Evolutionary conservation across 2,797 vertebrate genomes (phyloP).

Genomic region (Platyrinchus mystaceus): DNA sequence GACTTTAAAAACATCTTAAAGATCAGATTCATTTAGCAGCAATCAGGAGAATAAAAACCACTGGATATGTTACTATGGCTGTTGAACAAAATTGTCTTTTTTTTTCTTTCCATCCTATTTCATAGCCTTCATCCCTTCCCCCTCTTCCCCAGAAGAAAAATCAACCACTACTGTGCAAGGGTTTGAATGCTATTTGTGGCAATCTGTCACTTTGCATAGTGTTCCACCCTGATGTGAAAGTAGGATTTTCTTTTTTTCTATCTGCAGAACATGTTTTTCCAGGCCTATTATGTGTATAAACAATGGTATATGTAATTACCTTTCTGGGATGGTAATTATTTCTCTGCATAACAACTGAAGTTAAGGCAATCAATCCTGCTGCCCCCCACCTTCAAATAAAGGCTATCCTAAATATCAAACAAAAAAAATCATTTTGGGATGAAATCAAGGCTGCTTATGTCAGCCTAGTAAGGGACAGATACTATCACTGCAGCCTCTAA

Average conservation of each 20-base stretch:
- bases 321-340: constrained; percentile 78
- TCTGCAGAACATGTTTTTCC: constrained; percentile 70
- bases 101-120: neutral
- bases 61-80: neutral
- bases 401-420: neutral
- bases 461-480: constrained; percentile 70
- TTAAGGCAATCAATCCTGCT: constrained; percentile 40
- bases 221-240: constrained; percentile 68
- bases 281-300: constrained; percentile 78
- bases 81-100: constrained; percentile 22
- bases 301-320: constrained; percentile 79
- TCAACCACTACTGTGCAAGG: constrained; percentile 43
- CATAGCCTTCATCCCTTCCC: constrained; percentile 18
- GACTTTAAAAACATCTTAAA: constrained; percentile 54
- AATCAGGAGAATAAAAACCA: constrained; percentile 5
- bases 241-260: constrained; percentile 56
- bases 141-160: constrained; percentile 36
- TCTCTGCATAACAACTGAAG: constrained; percentile 70
- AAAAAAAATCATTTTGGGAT: constrained; percentile 66
- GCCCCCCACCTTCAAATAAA: neutral
- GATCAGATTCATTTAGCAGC: constrained; percentile 46
- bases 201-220: constrained; percentile 70
- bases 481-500: constrained; percentile 63
- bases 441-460: constrained; percentile 70
- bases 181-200: constrained; percentile 68